Base-by-base conservation (phyloP, 1,140 invertebrate genomes). In the Zaprionus lachaisei region DNA sequence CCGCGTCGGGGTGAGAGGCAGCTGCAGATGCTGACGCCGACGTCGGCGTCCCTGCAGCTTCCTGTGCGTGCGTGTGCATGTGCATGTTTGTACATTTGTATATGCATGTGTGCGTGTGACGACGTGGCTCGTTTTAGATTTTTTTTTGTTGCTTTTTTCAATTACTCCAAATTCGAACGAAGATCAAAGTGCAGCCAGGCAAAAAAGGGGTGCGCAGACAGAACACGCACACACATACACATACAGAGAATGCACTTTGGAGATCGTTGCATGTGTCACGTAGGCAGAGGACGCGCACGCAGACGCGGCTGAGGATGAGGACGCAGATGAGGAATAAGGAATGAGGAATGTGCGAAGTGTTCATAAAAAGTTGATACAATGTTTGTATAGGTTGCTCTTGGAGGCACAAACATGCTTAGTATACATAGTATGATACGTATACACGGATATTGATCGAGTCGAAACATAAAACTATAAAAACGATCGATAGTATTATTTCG, bases 1-100 rank as follows among this genome's bases (percentile, higher is more conserved):
- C 80, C 74, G 80, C 80, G 77, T 77, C 64, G n/a, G 38, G 34
- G 41, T 69, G 34, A 22, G 64, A 5, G 12, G 44, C 56, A 49
- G 20, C n/a, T 17, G 41, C 41, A 47, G 41, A n/a, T 47, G 41
- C 41, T 17, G 6, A 17, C 17, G 41, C n/a, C 17, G 5, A 17
- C 41, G 41, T 17, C 41, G n/a, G n/a, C 41, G n/a, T 17, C 41
- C 41, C 28, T 26, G 55, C 12, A 24, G 38, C 51, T 56, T 38
- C 41, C 17, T 61, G 17, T 54, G 5, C 17, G 17, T 60, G 15
- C 5, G 11, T 37, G 22, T 31, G 9, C 31, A 34, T 34, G 31
- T 34, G 9, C 31, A 34, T 34, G 31, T 34, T 34, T 34, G 9
- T 34, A 34, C 31, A 11, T 34, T 2, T 55, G 7, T 67, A 28